Conservation (phyloP, 2,797 vertebrate species). For the Chanos chanos region DNA sequence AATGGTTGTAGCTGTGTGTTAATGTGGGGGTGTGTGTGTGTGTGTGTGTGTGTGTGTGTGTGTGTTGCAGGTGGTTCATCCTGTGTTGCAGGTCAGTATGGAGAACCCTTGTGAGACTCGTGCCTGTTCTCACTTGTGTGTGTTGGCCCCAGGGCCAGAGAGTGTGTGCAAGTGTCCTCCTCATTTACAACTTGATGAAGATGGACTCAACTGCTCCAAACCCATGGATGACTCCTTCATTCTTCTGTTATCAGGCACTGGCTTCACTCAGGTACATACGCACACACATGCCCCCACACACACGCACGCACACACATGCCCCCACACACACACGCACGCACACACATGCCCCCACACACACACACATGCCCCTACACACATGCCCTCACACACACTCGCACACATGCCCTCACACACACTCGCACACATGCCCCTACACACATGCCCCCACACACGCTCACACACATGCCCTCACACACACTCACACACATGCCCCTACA, state of each 20-base stretch:
- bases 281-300: not conserved
- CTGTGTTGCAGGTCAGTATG: slow-evolving; percentile 63
- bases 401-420: too few relatives aligned
- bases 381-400: too few relatives aligned
- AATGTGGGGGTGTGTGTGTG: not conserved
- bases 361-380: too few relatives aligned
- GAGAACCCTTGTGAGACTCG: slow-evolving; percentile 67
- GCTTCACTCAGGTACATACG: slow-evolving; percentile 77
- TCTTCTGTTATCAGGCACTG: slow-evolving; percentile 69
- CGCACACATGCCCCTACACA: too few relatives aligned
- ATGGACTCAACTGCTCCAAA: slow-evolving; percentile 71
- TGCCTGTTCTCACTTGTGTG: slow-evolving; percentile 85
- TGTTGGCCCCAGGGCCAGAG: slow-evolving; percentile 66
- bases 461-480: too few relatives aligned
- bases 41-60: slow-evolving; percentile 44
- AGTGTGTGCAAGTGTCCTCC: slow-evolving; percentile 79
- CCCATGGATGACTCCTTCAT: slow-evolving; percentile 69
- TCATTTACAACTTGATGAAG: slow-evolving; percentile 64
- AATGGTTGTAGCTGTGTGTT: not conserved
- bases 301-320: not conserved
- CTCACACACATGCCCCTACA: too few relatives aligned
- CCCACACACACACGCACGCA: not conserved
- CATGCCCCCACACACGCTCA: too few relatives aligned
- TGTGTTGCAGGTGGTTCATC: slow-evolving; percentile 86
- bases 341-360: too few relatives aligned